Evolutionary conservation across 2,888 invertebrate species (phyloP).

Genomic region (Mycalesis mineus): DNA sequence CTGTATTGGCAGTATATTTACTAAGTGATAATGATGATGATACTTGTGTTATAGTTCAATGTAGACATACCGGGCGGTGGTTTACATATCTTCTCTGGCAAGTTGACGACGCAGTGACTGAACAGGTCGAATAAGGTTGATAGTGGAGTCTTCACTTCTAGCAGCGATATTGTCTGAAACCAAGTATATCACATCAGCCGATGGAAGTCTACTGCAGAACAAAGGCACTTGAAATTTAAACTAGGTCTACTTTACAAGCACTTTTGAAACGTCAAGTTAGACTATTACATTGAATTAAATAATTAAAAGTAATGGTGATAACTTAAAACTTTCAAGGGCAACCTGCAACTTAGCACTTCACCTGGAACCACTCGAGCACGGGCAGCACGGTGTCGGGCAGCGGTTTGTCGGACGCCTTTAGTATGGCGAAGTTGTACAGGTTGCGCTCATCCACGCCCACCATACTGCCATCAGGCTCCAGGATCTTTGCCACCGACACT

Average conservation of each 20-base stretch:
- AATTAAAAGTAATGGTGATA: no score
- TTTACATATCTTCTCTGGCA: constrained; percentile 65
- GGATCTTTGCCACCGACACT: constrained; percentile 87
- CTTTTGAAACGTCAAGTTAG: no score
- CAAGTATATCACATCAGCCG: no score
- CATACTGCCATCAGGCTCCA: constrained; percentile 97
- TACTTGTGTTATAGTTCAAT: no score
- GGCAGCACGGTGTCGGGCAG: constrained; percentile 91
- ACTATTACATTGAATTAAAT: no score
- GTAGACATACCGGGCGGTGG: constrained; percentile 47
- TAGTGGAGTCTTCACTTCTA: constrained; percentile 94
- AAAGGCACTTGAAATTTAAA: no score
- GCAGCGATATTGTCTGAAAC: constrained; percentile 86
- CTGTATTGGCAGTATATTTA: no score
- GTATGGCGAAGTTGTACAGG: constrained; percentile 94
- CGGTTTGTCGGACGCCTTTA: constrained; percentile 85
- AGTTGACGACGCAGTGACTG: constrained; percentile 86
- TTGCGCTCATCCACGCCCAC: constrained; percentile 95
- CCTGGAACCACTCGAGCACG: constrained; percentile 92
- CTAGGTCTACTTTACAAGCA: no score
- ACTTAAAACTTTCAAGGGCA: no score
- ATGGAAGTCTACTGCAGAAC: no score
- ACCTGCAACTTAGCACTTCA: constrained; percentile 41
- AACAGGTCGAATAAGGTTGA: constrained; percentile 93
- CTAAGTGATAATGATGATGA: no score